Evolutionary conservation across 2,113 vertebrate genomes (phyloP), one percentile per base, ranked within the genome.

Genomic region (Malaclemys terrapin): DNA sequence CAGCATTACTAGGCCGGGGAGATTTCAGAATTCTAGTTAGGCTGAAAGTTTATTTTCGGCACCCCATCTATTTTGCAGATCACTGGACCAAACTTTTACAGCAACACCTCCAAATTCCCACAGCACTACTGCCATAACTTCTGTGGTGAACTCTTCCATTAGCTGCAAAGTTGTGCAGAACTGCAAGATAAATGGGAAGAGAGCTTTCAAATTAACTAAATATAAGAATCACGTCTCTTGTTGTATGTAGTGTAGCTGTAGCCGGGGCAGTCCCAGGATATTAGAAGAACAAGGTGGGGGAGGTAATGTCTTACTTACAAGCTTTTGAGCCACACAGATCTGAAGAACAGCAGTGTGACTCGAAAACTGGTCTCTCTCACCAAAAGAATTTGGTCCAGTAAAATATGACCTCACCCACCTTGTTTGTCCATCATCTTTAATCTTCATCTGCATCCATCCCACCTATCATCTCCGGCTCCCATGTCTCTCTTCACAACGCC

Each of bases 31-130:
- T 82, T 87, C 49, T 79, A 95, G 22, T 31, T 24, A 92, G 54
- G 80, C 50, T n/a, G 88, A 91, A 93, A 91, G 81, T 35, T 84
- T 90, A 80, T 90, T 95, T 96, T 42, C 16, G 80, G 45, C 35
- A 45, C 57, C 57, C 90, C 76, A 94, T 88, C 24, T 93, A 88
- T 91, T 96, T 94, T 95, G 91, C 87, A 97, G 94, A 96, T 91
- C 90, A 79, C 89, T 94, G 92, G 95, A 96, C 72, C 85, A 94
- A 94, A 94, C 47, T 31, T 92, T 85, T 91, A 59, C 75, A 87
- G 47, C 59, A 87, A 81, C 50, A 25, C 47, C 81, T 52, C 84
- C 62, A 57, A 49, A 94, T 88, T 93, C 65, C 79, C 86, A 84
- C 78, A 88, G 56, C 2, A 47, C 45, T 78, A 13, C 42, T 47